Conservation (phyloP, 2,113 vertebrate species). For the Fregata magnificens region DNA sequence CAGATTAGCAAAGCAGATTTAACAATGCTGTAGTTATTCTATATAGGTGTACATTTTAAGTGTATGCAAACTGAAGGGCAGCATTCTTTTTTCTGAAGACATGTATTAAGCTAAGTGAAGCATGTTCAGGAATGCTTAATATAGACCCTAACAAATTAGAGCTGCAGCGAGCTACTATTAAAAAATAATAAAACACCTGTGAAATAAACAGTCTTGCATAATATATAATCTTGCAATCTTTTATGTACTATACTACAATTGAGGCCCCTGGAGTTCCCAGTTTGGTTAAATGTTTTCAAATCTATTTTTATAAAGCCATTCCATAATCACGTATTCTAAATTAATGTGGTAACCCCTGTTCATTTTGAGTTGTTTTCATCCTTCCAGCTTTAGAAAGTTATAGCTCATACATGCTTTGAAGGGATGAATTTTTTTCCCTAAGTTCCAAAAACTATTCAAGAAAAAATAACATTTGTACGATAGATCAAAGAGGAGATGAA, state of each 20-base stretch:
- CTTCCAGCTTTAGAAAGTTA: not conserved
- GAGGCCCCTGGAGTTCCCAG: not conserved
- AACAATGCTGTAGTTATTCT: not conserved
- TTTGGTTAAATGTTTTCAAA: not conserved
- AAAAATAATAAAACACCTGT: not conserved
- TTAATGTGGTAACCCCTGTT: not conserved
- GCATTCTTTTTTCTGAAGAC: not conserved
- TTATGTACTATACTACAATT: not conserved
- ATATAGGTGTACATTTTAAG: not conserved
- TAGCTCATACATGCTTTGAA: not conserved
- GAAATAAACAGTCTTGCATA: not conserved
- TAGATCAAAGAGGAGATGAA: not conserved
- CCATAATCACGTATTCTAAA: not conserved
- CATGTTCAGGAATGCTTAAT: not conserved
- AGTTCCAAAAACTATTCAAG: not conserved
- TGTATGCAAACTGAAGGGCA: not conserved
- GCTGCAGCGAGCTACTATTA: not conserved
- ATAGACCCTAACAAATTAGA: not conserved
- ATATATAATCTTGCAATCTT: not conserved
- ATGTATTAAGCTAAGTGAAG: not conserved
- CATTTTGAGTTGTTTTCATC: not conserved
- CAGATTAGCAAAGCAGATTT: not conserved
- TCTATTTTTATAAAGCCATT: not conserved
- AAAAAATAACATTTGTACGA: not conserved
- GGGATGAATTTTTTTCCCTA: not conserved